Percentiles rank a stretch among this genome's conserved stretches.
These are phyloP conservation scores for Pampusana beccarii DNA, from an alignment of 2,113 vertebrate species.

Conservation along the genomic window DNA sequence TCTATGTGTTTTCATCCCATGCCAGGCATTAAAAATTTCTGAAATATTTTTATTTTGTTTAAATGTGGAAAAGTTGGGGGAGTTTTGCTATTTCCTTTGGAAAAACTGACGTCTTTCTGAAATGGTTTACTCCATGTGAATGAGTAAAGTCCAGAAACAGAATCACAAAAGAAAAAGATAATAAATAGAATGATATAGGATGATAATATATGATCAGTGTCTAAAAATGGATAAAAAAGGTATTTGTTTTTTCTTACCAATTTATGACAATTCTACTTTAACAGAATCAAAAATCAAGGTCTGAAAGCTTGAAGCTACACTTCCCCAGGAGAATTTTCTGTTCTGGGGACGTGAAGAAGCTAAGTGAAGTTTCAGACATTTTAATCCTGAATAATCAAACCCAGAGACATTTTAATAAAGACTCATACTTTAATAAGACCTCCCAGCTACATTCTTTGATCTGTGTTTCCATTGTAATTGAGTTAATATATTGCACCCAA, in stretches of 20 bases:
- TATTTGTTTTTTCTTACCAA: background rate
- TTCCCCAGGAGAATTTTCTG: background rate
- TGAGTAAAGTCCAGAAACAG: background rate
- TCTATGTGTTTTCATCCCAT: background rate
- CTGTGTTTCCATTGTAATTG: constrained; percentile 14
- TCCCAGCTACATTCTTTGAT: constrained; percentile 45
- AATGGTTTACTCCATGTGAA: background rate
- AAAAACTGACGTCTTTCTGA: background rate
- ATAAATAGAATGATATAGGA: background rate
- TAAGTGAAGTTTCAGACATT: background rate
- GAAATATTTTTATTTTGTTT: background rate
- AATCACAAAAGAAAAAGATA: background rate
- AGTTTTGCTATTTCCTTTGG: background rate
- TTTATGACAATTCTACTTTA: background rate
- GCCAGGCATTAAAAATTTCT: background rate
- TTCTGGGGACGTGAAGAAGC: background rate
- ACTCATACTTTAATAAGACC: constrained; percentile 36
- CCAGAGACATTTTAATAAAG: background rate
- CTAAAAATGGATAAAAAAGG: background rate
- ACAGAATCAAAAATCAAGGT: background rate
- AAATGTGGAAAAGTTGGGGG: background rate
- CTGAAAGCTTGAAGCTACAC: background rate
- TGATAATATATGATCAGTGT: background rate
- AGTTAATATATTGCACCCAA: constrained; percentile 18
- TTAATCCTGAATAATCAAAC: constrained; percentile 30